These are phyloP conservation scores for Erythrocercus mccallii DNA, from an alignment of 2,113 vertebrate species.

Conservation along the genomic window DNA sequence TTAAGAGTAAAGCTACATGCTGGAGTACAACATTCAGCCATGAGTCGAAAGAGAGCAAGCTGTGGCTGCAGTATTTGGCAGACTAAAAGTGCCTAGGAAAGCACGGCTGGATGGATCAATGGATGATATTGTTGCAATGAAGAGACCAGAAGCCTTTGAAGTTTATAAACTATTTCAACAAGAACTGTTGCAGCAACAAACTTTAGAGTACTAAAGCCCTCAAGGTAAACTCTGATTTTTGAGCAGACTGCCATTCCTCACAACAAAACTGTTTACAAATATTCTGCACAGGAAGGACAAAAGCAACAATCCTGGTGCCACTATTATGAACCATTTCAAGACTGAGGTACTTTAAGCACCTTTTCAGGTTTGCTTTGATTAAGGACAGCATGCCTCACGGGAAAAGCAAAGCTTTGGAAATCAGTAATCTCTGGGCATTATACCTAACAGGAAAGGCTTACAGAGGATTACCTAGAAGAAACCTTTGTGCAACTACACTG, in stretches of 20 bases:
- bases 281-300: neutral
- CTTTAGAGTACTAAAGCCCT: neutral
- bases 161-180: neutral
- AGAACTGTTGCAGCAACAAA: neutral
- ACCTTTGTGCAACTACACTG: conserved; percentile 34
- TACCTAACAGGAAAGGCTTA: conserved; percentile 59
- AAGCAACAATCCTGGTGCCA: neutral
- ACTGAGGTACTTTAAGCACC: neutral
- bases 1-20: neutral
- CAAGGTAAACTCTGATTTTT: conserved; percentile 7
- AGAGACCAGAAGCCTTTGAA: neutral
- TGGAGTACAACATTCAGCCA: neutral
- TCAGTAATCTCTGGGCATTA: conserved; percentile 57
- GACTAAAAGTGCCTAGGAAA: neutral
- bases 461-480: conserved; percentile 57
- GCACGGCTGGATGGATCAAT: neutral
- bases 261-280: neutral
- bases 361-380: conserved; percentile 44
- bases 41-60: neutral
- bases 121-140: neutral
- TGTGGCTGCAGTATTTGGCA: neutral
- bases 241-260: neutral
- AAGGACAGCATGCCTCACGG: neutral
- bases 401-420: conserved; percentile 53
- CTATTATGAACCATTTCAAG: conserved; percentile 12